Base-by-base conservation (phyloP, 2,888 invertebrate species). In the Pseudoips prasinana region DNA sequence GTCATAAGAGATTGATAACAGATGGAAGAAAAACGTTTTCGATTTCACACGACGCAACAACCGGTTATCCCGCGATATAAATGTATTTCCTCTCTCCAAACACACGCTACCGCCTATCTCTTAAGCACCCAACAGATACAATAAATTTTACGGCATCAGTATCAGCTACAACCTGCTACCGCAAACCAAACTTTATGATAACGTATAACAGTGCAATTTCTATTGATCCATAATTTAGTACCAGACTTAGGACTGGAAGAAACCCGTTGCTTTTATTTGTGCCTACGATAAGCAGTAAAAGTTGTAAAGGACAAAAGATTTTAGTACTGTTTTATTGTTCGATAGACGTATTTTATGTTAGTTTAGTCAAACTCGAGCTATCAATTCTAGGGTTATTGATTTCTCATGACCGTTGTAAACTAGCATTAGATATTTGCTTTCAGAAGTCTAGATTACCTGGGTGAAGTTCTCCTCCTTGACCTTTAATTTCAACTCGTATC, bases 131-230 rank as follows among this genome's bases (percentile, higher is more conserved):
- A 33, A 32, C 29, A 22, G n/a, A n/a, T n/a, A 40, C 48, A 38
- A 58, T 68, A 65, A 68, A 65, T 28, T 71, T 73, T 70, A 75
- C 55, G 66, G 61, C 37, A 23, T 42, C 46, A 40, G 42, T 49
- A 56, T 44, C 37, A 53, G 47, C 34, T 46, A 32, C 38, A 44
- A 56, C 44, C 51, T 54, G 66, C 32, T 42, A 54, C 46, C 30
- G 48, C 26, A 63, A 62, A 58, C 55, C 53, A 39, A 57, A 52
- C 62, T 57, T 52, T 72, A 69, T 50, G 26, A 14, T 18, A 32
- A 46, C 52, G 50, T 56, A 39, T 44, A 61, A 69, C 46, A 58
- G 63, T 39, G 35, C 51, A 49, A 54, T 74, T 68, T 59, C 30
- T 46, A 28, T 46, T 36, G 24, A 7, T 14, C 24, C 1, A 1